Conservation (phyloP, 2,113 vertebrate genomes). For the Lontra canadensis region DNA sequence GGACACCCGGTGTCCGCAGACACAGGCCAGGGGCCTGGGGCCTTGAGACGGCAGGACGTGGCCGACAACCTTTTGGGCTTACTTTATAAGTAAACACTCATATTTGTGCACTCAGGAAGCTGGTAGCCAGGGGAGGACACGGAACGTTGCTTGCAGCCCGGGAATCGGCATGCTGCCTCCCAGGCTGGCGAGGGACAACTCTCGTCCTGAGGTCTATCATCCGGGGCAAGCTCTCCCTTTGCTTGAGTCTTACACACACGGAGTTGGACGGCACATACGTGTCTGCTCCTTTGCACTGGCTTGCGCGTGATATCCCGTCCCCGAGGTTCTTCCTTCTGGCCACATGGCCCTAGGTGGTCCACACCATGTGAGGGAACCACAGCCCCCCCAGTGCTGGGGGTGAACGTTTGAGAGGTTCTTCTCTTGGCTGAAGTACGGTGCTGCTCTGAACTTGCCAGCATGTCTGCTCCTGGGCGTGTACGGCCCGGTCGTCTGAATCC, state of each 20-base stretch:
- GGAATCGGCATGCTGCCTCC: neutral
- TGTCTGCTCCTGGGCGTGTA: neutral
- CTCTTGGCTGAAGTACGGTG: too few species aligned
- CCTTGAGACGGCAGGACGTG: accelerated
- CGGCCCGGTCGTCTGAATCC: accelerated
- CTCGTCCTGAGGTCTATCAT: neutral
- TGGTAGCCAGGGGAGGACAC: neutral
- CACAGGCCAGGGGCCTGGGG: neutral
- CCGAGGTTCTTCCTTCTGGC: accelerated
- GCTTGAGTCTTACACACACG: neutral
- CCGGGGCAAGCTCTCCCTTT: neutral
- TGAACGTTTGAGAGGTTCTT: accelerated
- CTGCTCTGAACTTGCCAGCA: neutral
- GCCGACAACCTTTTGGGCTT: neutral
- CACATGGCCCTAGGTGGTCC: neutral
- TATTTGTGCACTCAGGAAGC: neutral
- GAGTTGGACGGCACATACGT: neutral
- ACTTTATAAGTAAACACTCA: neutral
- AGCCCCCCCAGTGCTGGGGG: neutral
- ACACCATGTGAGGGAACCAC: neutral
- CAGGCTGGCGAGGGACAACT: neutral
- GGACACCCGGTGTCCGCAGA: neutral
- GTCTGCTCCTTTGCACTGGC: neutral
- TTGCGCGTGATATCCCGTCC: neutral
- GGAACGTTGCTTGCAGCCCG: neutral